Conservation (phyloP, 2,113 vertebrate species). For the Nothoprocta pentlandii region DNA sequence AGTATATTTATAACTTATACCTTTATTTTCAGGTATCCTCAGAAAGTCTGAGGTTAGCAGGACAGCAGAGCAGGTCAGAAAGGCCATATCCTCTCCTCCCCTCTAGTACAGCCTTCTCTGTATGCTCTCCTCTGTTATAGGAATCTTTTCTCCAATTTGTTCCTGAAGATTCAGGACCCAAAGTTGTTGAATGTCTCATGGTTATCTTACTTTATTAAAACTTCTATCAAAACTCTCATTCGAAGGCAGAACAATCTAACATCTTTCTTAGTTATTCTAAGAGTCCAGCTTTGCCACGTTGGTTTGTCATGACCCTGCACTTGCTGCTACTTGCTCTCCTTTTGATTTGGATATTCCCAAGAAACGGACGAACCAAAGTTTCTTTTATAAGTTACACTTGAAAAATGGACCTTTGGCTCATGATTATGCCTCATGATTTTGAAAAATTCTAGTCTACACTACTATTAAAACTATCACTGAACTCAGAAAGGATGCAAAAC, state of each 20-base stretch:
- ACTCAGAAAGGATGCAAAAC: not conserved
- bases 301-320: not conserved
- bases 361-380: not conserved
- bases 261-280: not conserved
- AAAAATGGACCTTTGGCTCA: not conserved
- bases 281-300: not conserved
- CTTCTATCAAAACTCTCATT: not conserved
- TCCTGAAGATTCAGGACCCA: not conserved
- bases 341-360: not conserved
- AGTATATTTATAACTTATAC: slow-evolving; percentile 7
- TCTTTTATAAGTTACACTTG: accelerated
- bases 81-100: not conserved
- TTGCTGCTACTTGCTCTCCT: not conserved
- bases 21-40: not conserved
- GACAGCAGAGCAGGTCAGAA: not conserved
- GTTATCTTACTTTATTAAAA: not conserved
- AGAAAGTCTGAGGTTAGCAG: not conserved
- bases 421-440: not conserved
- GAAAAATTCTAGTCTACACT: not conserved
- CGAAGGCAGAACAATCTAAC: not conserved
- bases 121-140: not conserved
- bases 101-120: not conserved
- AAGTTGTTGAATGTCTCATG: not conserved
- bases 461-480: not conserved
- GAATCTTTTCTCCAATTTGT: not conserved